Evolutionary conservation across 1,140 invertebrate species (phyloP).

Genomic region (Cyphomyrmex costatus): DNA sequence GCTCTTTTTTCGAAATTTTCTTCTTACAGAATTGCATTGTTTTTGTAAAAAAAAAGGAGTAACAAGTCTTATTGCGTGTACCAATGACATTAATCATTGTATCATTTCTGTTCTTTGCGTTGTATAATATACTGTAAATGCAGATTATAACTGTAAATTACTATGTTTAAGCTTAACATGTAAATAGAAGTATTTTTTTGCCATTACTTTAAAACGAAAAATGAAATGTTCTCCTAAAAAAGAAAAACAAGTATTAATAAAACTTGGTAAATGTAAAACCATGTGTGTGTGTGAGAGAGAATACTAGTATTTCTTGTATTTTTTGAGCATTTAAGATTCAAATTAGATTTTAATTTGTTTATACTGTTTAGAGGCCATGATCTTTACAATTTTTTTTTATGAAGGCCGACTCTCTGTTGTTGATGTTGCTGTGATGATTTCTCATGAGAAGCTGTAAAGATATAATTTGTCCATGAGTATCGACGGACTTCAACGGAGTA

Average conservation of each 20-base stretch:
- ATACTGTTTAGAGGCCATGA: constrained; percentile 56
- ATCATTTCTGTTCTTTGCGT: constrained; percentile 5
- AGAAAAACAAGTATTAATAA: not conserved
- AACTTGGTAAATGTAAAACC: not conserved
- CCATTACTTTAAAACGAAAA: not conserved
- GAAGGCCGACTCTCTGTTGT: constrained; percentile 14
- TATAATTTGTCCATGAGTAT: constrained; percentile 74
- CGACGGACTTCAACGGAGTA: constrained; percentile 74
- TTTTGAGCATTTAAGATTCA: not conserved
- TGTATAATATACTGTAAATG: constrained; percentile 11
- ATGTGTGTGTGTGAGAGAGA: too few relatives aligned
- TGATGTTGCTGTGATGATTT: constrained; percentile 55
- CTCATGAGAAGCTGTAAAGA: constrained; percentile 67
- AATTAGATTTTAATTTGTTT: constrained; percentile 8
- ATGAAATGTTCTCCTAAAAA: not conserved
- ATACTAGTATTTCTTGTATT: not conserved
- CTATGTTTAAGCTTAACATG: not conserved
- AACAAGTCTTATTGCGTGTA: constrained; percentile 12
- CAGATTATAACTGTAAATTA: constrained; percentile 5
- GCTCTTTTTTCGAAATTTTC: not conserved
- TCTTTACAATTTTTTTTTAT: constrained; percentile 66
- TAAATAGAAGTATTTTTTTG: not conserved
- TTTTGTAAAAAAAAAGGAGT: not conserved
- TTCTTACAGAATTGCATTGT: not conserved
- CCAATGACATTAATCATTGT: constrained; percentile 20